phyloP scores from a whole-genome alignment of 2,113 vertebrate species.

The Thamnophis sirtalis region DNA sequence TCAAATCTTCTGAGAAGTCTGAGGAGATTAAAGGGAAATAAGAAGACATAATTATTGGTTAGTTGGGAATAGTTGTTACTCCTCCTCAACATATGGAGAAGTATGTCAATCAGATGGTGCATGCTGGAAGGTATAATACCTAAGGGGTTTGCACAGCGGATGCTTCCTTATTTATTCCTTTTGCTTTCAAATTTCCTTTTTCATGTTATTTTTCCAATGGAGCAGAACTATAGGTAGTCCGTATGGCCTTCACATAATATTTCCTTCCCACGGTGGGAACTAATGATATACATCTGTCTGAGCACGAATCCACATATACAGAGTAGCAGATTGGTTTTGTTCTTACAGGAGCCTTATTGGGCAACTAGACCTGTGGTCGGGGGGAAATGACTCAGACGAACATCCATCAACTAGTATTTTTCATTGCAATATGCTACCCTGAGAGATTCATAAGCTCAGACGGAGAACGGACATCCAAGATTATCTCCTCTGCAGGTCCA shows the following conservation, averaged over 20 bases:
- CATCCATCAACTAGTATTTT: not conserved
- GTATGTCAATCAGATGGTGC: slow-evolving; percentile 68
- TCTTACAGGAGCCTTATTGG: slow-evolving; percentile 13
- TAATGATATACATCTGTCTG: slow-evolving; percentile 17
- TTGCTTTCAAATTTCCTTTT: slow-evolving; percentile 65
- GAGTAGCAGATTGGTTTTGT: slow-evolving; percentile 11
- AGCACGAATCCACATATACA: not conserved
- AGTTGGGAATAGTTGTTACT: slow-evolving; percentile 66
- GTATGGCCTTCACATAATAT: slow-evolving; percentile 26
- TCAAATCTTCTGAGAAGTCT: slow-evolving; percentile 57
- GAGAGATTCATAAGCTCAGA: not conserved
- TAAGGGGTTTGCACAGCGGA: slow-evolving; percentile 58
- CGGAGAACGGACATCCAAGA: not conserved
- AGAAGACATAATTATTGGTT: slow-evolving; percentile 68
- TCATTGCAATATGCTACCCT: not conserved
- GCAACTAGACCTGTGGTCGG: slow-evolving; percentile 22
- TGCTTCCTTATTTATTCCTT: slow-evolving; percentile 65
- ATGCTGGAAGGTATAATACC: slow-evolving; percentile 68
- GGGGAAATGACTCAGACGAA: not conserved
- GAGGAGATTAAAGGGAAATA: slow-evolving; percentile 69
- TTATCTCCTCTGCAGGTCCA: not conserved
- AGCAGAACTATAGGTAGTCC: slow-evolving; percentile 52
- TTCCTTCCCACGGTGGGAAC: slow-evolving; percentile 21
- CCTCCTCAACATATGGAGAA: slow-evolving; percentile 69
- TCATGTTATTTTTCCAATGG: slow-evolving; percentile 64